A percentile compares a stretch with the other conserved stretches of the same genome.
phyloP scores from a whole-genome alignment of 2,113 vertebrate species.

The Mastomys natalensis region DNA sequence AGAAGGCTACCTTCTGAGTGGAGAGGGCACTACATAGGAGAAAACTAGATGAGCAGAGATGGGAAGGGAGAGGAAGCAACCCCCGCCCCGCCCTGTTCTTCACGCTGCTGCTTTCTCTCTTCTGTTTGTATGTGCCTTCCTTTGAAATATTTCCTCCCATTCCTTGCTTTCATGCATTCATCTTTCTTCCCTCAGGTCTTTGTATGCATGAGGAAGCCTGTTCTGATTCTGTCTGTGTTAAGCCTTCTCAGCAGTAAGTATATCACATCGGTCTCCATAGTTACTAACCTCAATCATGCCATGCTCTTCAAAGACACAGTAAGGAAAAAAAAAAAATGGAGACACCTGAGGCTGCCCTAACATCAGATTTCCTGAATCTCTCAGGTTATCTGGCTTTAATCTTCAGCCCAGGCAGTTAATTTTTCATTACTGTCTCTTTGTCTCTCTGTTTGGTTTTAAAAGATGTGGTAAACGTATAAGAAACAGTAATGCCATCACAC shows the following conservation, averaged over 20 bases:
- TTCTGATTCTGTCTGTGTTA: constrained; percentile 64
- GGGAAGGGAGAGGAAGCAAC: neutral
- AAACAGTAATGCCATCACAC: neutral
- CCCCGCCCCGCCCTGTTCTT: neutral
- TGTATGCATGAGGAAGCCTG: constrained; percentile 53
- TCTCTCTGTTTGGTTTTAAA: neutral
- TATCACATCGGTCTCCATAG: constrained; percentile 76
- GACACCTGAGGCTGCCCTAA: constrained; percentile 43
- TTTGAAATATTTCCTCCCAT: neutral
- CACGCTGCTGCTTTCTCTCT: neutral
- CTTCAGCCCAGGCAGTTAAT: neutral
- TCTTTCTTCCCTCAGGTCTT: neutral
- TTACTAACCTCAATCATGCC: constrained; percentile 61
- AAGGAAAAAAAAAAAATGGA: constrained; percentile 73
- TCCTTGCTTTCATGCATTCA: neutral
- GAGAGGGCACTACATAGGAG: neutral
- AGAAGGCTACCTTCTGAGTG: neutral
- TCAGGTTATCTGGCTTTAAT: neutral
- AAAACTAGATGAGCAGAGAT: neutral
- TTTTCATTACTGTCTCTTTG: constrained; percentile 42
- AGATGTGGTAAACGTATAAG: neutral
- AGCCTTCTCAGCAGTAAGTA: constrained; percentile 67
- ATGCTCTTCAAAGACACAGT: constrained; percentile 49
- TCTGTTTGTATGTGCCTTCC: neutral
- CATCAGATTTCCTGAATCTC: neutral